A percentile compares a stretch with the other conserved stretches of the same genome.
Evolutionary conservation across 2,888 invertebrate genomes (phyloP).

Genomic region (Erpobdella octoculata): DNA sequence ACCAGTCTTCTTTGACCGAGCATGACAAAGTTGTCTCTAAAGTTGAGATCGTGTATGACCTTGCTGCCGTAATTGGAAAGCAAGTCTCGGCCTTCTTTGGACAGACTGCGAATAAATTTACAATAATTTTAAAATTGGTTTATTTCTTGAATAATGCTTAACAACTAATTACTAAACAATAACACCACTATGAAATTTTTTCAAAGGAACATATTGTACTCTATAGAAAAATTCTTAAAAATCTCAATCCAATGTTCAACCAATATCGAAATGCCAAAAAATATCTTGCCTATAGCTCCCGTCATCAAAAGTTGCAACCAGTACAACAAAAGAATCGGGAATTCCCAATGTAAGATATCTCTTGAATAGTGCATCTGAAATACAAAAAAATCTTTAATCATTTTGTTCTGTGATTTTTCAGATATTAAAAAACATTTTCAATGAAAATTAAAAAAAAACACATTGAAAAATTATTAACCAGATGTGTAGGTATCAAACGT

Average conservation of each 20-base stretch:
- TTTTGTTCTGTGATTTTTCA: background rate
- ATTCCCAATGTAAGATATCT: constrained; percentile 45
- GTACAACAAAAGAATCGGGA: constrained; percentile 40
- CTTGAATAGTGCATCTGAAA: constrained; percentile 43
- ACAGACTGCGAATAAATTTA: constrained; percentile 41
- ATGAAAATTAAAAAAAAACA: background rate
- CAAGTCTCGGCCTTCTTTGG: constrained; percentile 44
- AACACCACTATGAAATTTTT: too few species aligned
- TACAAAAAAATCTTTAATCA: background rate
- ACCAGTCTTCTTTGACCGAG: constrained; percentile 47
- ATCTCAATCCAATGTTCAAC: background rate
- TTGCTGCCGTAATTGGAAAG: constrained; percentile 46
- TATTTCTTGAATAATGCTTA: background rate
- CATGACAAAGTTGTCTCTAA: constrained; percentile 48
- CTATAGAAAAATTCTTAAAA: background rate
- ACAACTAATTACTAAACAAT: background rate
- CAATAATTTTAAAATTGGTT: background rate
- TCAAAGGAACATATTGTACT: background rate
- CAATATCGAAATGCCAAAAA: background rate
- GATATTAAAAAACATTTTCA: background rate
- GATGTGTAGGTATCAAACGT: constrained; percentile 48
- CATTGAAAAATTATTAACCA: constrained; percentile 39
- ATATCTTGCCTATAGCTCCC: constrained; percentile 41
- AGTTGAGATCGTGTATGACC: constrained; percentile 43
- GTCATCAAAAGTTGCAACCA: constrained; percentile 49